Conservation (phyloP, 2,797 vertebrate species). For the Sarcophilus harrisii region DNA sequence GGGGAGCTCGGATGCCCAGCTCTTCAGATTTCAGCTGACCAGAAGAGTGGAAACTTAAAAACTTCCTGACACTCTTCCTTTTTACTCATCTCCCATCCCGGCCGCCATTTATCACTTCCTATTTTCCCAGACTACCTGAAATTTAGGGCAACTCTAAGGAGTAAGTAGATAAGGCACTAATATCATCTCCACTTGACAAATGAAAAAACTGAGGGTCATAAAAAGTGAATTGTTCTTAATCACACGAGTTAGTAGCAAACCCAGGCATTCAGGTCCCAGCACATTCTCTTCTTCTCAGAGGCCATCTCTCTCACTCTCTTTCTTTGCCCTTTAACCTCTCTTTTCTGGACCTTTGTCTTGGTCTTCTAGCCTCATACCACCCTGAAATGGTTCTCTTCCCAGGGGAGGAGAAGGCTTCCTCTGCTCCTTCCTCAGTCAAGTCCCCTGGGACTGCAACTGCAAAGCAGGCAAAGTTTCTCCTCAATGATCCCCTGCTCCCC, state of each 20-base stretch:
- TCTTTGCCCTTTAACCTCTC: too few species aligned
- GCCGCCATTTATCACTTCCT: not conserved
- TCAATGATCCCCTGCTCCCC: not conserved
- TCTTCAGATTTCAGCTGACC: conserved; percentile 79
- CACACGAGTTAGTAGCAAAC: not conserved
- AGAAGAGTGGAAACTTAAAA: not conserved
- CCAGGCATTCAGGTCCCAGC: not conserved
- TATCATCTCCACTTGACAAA: not conserved
- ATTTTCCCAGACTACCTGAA: not conserved
- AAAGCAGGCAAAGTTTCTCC: not conserved
- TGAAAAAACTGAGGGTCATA: conserved; percentile 1
- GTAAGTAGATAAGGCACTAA: not conserved
- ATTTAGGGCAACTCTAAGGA: not conserved
- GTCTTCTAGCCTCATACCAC: not conserved
- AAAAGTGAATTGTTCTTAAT: not conserved
- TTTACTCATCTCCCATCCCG: not conserved
- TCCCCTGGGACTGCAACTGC: too few species aligned
- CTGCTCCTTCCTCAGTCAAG: not conserved
- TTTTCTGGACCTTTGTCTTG: not conserved
- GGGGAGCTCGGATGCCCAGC: conserved; percentile 91
- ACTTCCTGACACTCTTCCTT: too few species aligned
- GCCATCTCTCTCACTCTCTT: not conserved
- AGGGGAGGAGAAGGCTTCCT: not conserved
- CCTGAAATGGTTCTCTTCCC: not conserved
- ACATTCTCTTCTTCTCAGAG: not conserved